Percentiles rank a stretch among this genome's conserved stretches.
Evolutionary conservation across 2,113 vertebrate genomes (phyloP).

Genomic region (Malurus melanocephalus): DNA sequence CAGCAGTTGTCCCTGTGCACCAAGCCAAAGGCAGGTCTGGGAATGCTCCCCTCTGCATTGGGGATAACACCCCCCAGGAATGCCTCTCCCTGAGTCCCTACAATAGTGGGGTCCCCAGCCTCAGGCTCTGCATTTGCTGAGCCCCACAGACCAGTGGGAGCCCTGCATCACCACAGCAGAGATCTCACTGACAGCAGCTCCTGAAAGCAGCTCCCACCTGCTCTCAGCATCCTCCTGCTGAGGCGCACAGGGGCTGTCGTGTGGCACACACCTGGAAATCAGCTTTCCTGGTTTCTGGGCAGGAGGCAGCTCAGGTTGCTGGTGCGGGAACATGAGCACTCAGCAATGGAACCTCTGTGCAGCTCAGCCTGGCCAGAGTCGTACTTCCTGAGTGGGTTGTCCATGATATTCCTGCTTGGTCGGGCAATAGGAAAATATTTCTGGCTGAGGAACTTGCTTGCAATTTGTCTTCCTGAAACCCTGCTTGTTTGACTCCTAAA

Average conservation of each 20-base stretch:
- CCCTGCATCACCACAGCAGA: neutral
- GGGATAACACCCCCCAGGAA: neutral
- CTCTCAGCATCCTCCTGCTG: conserved; percentile 25
- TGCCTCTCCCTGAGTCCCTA: neutral
- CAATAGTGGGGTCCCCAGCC: accelerated
- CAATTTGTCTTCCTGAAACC: neutral
- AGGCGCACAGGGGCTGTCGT: conserved; percentile 21
- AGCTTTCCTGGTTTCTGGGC: neutral
- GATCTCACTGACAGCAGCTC: conserved; percentile 26
- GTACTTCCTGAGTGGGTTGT: neutral
- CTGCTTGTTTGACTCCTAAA: neutral
- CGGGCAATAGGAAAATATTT: neutral
- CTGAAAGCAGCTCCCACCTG: conserved; percentile 9
- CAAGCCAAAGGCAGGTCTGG: neutral
- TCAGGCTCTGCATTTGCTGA: neutral
- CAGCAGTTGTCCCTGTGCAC: neutral
- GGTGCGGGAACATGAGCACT: neutral
- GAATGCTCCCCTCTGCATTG: neutral
- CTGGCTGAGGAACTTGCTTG: neutral
- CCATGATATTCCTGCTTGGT: neutral
- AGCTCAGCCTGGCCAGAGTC: neutral
- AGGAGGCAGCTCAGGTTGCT: neutral
- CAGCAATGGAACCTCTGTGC: neutral
- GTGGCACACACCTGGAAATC: neutral
- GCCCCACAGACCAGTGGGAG: neutral